Evolutionary conservation across 2,113 vertebrate genomes (phyloP), one percentile per base, ranked within the genome.

Genomic region (Physeter macrocephalus): DNA sequence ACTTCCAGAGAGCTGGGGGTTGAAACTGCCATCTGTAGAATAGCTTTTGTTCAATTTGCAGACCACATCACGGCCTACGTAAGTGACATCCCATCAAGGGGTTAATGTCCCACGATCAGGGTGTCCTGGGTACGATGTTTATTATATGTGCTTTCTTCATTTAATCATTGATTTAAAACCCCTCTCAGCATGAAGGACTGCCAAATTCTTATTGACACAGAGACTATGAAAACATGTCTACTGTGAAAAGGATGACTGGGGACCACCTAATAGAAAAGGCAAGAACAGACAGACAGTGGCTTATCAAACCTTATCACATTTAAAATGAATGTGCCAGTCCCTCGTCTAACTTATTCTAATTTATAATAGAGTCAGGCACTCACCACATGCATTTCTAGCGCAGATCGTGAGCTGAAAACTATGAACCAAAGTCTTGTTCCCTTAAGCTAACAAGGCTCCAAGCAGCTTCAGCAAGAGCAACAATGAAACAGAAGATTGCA

Each of bases 361-460:
- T n/a, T n/a, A n/a, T 83, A 97, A 95, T 17, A 84, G 39, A 87
- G 75, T 80, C 89, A 88, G 14, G 46, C 86, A 92, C 87, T 96
- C 27, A 20, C n/a, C 85, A 88, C 93, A 0, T 15, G 86, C 93
- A 87, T 97, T 94, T 96, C 90, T 82, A 92, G 69, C 23, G 15
- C 46, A 97, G 82, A 94, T 94, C 82, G n/a, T 34, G 88, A 97
- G 62, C 94, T 86, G 88, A 82, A 84, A 97, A 96, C 31, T 88
- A 97, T 77, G 81, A 88, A 86, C 83, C 66, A 82, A 98, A 97
- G 82, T 96, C 88, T 71, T 75, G 88, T 29, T 86, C 92, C 92
- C 93, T 97, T 88, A 96, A 46, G 18, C 88, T 46, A 69, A 57
- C 83, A 77, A 97, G 93, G 97, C 67, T 98, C 97, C 92, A 74